Evolutionary conservation across 2,797 vertebrate species (phyloP).

Genomic region (Erpetoichthys calabaricus): DNA sequence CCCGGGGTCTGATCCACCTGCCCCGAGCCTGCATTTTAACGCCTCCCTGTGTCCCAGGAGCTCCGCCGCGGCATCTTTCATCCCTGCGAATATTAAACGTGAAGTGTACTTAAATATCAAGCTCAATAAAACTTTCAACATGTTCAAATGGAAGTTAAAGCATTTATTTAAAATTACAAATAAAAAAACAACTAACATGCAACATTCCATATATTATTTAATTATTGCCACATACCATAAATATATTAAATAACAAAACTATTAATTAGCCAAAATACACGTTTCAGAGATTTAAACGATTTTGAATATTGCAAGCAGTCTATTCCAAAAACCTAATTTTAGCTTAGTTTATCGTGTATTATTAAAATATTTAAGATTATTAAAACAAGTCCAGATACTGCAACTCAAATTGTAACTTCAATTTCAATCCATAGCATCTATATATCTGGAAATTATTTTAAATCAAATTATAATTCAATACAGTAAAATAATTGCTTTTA

Average conservation of each 20-base stretch:
- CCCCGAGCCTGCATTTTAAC: slow-evolving; percentile 83
- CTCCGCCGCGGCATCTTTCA: slow-evolving; percentile 89
- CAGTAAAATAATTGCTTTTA: slow-evolving; percentile 77
- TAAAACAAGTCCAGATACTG: background rate
- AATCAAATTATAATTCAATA: slow-evolving; percentile 93
- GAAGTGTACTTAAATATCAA: slow-evolving; percentile 6
- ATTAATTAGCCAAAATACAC: no score
- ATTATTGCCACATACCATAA: background rate
- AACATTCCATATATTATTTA: slow-evolving; percentile 24
- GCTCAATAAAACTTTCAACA: slow-evolving; percentile 14
- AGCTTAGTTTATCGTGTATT: no score
- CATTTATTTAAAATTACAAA: slow-evolving; percentile 17
- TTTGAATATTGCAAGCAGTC: no score
- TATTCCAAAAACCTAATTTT: no score
- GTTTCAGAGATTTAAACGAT: no score
- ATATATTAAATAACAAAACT: background rate
- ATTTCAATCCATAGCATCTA: slow-evolving; percentile 28
- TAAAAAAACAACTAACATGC: slow-evolving; percentile 10
- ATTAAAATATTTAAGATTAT: background rate
- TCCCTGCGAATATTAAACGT: slow-evolving; percentile 54
- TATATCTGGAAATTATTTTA: slow-evolving; percentile 59
- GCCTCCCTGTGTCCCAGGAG: slow-evolving; percentile 88
- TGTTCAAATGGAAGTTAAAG: slow-evolving; percentile 10
- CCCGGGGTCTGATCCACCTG: slow-evolving; percentile 70
- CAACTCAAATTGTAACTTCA: background rate